These are phyloP conservation scores for Capreolus pygargus DNA, from an alignment of 2,113 vertebrate species.

Conservation along the genomic window DNA sequence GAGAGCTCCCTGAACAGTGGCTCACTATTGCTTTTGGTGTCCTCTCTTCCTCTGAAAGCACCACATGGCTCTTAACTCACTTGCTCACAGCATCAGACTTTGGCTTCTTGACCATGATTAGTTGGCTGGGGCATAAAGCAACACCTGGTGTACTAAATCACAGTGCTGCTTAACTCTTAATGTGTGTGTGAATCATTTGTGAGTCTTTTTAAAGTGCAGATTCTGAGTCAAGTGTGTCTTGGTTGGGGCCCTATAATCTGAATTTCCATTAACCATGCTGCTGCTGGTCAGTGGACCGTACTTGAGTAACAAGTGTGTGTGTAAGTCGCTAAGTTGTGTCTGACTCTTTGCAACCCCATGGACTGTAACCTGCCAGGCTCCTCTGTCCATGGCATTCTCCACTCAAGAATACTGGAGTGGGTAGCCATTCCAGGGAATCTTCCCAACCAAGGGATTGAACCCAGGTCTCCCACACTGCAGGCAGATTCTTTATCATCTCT, in stretches of 20 bases:
- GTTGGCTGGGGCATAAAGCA: neutral
- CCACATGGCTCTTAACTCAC: neutral
- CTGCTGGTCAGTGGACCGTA: neutral
- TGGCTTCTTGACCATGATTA: neutral
- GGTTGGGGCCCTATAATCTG: neutral
- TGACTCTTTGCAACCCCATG: neutral
- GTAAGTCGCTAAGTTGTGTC: neutral
- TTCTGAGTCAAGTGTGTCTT: neutral
- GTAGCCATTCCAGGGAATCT: neutral
- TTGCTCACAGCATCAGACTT: neutral
- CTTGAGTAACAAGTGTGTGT: neutral
- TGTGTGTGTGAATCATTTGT: neutral
- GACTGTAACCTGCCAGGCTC: neutral
- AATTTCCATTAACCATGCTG: neutral
- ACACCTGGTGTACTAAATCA: neutral
- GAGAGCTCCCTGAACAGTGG: neutral
- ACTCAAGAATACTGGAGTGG: neutral
- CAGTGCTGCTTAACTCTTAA: neutral
- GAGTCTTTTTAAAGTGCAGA: neutral
- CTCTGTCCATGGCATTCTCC: neutral
- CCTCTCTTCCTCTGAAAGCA: neutral
- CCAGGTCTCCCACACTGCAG: accelerated
- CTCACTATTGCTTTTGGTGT: accelerated
- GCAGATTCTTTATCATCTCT: neutral
- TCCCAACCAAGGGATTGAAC: neutral